Conservation (phyloP, 2,113 vertebrate species). For the Struthidea cinerea region DNA sequence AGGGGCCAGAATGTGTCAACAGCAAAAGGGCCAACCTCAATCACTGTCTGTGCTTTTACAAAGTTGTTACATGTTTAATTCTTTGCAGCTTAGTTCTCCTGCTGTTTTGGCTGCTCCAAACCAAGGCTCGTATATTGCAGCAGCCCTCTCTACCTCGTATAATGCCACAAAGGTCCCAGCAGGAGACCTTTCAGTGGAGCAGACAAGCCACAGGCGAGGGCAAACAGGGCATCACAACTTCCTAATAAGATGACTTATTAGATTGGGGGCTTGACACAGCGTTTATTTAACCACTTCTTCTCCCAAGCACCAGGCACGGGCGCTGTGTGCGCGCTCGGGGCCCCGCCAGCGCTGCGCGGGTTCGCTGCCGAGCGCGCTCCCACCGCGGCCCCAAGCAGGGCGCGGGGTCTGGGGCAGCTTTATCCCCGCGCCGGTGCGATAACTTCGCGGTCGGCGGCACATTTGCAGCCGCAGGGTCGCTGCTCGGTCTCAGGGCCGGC, state of each 20-base stretch:
- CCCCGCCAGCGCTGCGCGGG: neutral
- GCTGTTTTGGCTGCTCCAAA: conserved; percentile 65
- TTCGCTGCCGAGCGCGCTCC: neutral
- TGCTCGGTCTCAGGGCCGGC: neutral
- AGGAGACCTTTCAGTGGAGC: conserved; percentile 63
- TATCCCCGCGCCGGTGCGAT: accelerated
- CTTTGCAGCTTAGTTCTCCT: conserved; percentile 70
- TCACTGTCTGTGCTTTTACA: conserved; percentile 70
- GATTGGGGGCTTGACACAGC: conserved; percentile 50
- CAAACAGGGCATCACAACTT: conserved; percentile 66
- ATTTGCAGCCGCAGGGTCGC: neutral
- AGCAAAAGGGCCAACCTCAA: conserved; percentile 69
- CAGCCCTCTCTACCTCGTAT: conserved; percentile 43
- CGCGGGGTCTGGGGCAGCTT: neutral
- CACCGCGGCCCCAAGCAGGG: neutral
- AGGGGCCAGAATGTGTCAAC: conserved; percentile 73
- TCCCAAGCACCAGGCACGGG: neutral
- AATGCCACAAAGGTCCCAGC: conserved; percentile 52
- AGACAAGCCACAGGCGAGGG: conserved; percentile 60
- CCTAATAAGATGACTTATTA: conserved; percentile 64
- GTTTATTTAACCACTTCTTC: conserved; percentile 61
- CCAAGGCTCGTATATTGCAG: conserved; percentile 59
- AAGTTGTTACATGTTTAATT: conserved; percentile 74
- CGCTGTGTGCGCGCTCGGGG: neutral
- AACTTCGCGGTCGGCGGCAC: too few relatives aligned